Evolutionary conservation across 2,113 vertebrate genomes (phyloP), one percentile per base, ranked within the genome.

Genomic region (Vireo altiloquus): DNA sequence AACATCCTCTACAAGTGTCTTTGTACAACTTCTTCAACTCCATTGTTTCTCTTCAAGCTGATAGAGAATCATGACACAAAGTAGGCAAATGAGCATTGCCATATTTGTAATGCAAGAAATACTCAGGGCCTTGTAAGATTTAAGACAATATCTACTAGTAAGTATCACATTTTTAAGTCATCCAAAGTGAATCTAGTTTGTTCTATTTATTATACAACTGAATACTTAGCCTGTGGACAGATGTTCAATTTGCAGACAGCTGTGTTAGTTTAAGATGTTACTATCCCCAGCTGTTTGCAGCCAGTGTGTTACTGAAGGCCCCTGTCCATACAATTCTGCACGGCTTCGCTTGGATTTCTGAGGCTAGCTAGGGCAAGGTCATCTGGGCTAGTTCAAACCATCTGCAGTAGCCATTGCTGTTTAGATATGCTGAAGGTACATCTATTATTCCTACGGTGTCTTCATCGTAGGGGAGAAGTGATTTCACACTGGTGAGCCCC

Each of bases 221-320:
- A 87, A 85, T 79, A 61, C 19, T 80, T 87, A 87, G 50, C 42
- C 59, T 66, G 42, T 63, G 71, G 86, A 90, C 94, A 93, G 96
- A 88, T 94, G 92, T 95, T 92, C 37, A 76, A 39, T 92, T 82
- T 92, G 85, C 79, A 93, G 88, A 74, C 88, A 95, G 90, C 79
- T 94, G 76, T 92, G 82, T 93, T 86, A 83, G 85, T 85, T 87
- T 90, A 93, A 96, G 66, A 83, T 86, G 50, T 86, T 92, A 88
- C 92, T 86, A 92, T 80, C 63, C 37, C 63, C 94, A 95, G 75
- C 71, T 93, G 88, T 77, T 92, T 70, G 63, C 83, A 94, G 54
- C 68, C 68, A 89, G 71, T 19, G 7, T 20, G 33, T 69, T 66
- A 33, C 66, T 61, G 82, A 88, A 80, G 59, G 42, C 47, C 39